phyloP scores from a whole-genome alignment of 2,113 vertebrate species.

The Macrotus californicus region DNA sequence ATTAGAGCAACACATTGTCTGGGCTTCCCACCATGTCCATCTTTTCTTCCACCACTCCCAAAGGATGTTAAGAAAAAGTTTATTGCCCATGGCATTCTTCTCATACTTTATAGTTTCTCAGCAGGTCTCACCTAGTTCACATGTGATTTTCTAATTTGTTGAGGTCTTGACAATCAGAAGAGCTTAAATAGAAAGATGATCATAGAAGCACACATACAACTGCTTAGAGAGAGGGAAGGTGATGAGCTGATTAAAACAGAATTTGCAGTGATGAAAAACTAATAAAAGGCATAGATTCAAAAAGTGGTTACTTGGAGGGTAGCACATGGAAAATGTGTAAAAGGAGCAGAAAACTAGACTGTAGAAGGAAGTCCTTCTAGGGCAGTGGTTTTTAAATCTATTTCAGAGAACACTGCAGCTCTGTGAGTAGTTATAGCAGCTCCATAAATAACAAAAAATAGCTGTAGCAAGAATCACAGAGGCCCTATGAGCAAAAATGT shows the following conservation, averaged over 20 bases:
- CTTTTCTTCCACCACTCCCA: neutral
- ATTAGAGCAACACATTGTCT: neutral
- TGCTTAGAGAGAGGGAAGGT: neutral
- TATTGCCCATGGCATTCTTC: neutral
- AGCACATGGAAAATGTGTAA: constrained; percentile 33
- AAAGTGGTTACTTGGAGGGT: neutral
- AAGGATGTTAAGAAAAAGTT: neutral
- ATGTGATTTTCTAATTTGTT: neutral
- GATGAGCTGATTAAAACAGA: neutral
- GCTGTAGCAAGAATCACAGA: neutral
- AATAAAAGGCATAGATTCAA: neutral
- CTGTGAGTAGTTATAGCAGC: constrained; percentile 25
- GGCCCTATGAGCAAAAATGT: neutral
- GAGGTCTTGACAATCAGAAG: neutral
- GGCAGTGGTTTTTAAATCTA: constrained; percentile 63
- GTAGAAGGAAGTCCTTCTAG: constrained; percentile 65
- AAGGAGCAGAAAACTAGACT: neutral
- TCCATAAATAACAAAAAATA: constrained; percentile 29
- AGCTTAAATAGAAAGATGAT: neutral
- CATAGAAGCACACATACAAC: neutral
- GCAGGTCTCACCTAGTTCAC: neutral
- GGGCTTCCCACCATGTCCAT: neutral
- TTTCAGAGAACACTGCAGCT: constrained; percentile 36
- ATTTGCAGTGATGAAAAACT: neutral
- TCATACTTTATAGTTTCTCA: neutral